A percentile compares a stretch with the other conserved stretches of the same genome.
Evolutionary conservation across 2,113 vertebrate genomes (phyloP).

Genomic region (Aramus guarauna): DNA sequence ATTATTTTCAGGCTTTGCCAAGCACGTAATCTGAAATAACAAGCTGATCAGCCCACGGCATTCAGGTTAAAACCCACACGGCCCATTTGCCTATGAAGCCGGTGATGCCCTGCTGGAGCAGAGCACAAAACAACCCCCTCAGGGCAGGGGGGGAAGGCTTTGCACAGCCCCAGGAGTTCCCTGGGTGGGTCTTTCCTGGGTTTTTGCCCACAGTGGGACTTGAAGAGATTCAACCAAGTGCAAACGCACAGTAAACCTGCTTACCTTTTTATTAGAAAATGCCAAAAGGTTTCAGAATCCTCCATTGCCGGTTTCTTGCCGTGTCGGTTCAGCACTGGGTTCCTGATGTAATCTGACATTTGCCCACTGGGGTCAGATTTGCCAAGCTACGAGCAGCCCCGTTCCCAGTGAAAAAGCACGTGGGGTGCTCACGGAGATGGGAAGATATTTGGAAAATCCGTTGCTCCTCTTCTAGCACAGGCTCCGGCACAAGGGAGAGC

Average conservation of each 20-base stretch:
- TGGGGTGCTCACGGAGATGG: neutral
- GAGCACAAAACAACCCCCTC: neutral
- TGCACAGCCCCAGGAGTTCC: neutral
- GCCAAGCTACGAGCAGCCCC: neutral
- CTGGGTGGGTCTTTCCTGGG: neutral
- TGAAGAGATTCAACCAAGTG: neutral
- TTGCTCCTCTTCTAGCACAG: neutral
- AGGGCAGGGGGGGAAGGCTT: neutral
- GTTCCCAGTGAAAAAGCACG: neutral
- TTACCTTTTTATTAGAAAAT: neutral
- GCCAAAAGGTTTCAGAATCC: neutral
- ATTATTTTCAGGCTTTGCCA: slow-evolving; percentile 61
- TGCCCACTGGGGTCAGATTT: neutral
- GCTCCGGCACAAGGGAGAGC: neutral
- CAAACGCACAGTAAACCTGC: neutral
- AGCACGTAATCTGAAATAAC: slow-evolving; percentile 56
- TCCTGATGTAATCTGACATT: neutral
- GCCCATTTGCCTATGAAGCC: neutral
- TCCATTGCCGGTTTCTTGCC: neutral
- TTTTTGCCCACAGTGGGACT: neutral
- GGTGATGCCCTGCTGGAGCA: neutral
- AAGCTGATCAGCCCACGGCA: slow-evolving; percentile 1
- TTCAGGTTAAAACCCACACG: neutral
- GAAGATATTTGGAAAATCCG: neutral
- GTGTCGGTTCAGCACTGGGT: neutral